A percentile compares a stretch with the other conserved stretches of the same genome.
These are phyloP conservation scores for Hafferia zeledoni DNA, from an alignment of 2,797 vertebrate species.

Conservation along the genomic window DNA sequence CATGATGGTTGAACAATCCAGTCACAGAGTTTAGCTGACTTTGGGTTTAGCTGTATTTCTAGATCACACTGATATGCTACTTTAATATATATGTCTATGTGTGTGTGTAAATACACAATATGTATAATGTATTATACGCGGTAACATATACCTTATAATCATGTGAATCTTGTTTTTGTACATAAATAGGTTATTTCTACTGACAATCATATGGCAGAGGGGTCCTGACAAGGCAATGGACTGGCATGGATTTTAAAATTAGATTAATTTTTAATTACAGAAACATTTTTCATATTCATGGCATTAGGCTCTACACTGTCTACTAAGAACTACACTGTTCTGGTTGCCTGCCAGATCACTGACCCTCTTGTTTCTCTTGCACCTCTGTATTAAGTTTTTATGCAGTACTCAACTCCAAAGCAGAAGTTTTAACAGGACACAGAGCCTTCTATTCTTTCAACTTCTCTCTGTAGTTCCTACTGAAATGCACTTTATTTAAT, in stretches of 20 bases:
- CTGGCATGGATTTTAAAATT: background rate
- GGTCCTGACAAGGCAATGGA: background rate
- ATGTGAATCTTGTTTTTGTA: background rate
- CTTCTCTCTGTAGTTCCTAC: background rate
- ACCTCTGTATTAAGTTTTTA: background rate
- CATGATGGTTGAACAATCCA: background rate
- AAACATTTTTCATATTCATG: background rate
- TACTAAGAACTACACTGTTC: background rate
- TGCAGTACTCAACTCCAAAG: background rate
- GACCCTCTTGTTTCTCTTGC: background rate
- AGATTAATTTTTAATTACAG: background rate
- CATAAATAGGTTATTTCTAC: background rate
- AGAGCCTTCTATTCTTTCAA: background rate
- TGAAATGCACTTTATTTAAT: slow-evolving; percentile 4
- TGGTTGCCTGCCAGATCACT: background rate
- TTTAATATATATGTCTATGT: background rate
- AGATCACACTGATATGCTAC: background rate
- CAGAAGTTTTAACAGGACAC: background rate
- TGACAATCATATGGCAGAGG: background rate
- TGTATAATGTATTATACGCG: background rate
- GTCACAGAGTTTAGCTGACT: background rate
- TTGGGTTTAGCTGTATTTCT: background rate
- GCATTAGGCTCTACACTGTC: background rate
- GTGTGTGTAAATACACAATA: background rate
- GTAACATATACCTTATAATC: background rate